Evolutionary conservation across 1,140 invertebrate species (phyloP).

Genomic region (Drosophila albomicans): DNA sequence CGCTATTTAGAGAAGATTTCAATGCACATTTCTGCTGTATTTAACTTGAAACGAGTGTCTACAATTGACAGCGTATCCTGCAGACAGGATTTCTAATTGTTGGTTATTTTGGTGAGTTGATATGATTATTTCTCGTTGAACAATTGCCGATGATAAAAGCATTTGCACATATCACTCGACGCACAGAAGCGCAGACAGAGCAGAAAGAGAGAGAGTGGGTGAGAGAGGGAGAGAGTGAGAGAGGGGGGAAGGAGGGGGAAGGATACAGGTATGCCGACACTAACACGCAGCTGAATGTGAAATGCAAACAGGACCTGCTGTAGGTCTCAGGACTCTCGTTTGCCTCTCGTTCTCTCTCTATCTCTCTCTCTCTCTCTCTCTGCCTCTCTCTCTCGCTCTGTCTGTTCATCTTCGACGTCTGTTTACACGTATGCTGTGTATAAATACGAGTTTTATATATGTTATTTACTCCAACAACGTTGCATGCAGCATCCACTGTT

Average conservation of each 20-base stretch:
- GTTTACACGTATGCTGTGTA: conserved; percentile 79
- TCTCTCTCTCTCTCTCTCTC: not conserved
- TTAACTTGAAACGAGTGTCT: not conserved
- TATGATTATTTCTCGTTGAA: conserved; percentile 57
- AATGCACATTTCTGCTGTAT: too few relatives aligned
- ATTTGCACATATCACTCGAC: conserved; percentile 68
- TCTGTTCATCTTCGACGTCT: conserved; percentile 7
- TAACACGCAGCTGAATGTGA: conserved; percentile 80
- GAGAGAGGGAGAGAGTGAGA: not conserved
- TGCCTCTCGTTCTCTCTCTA: not conserved
- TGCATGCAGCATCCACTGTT: conserved; percentile 46
- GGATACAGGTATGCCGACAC: conserved; percentile 66
- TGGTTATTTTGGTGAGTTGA: not conserved
- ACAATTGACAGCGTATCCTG: not conserved
- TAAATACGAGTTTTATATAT: conserved; percentile 82
- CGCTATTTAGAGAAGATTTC: too few relatives aligned
- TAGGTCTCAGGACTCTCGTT: conserved; percentile 10
- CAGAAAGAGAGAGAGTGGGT: conserved; percentile 2
- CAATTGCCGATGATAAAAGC: conserved; percentile 78
- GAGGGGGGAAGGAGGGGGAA: conserved; percentile 21
- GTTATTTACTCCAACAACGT: conserved; percentile 82
- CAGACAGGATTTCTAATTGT: conserved; percentile 11
- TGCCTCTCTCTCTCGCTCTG: not conserved
- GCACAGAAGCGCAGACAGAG: conserved; percentile 25
- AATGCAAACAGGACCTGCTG: conserved; percentile 72